Evolutionary conservation across 2,888 invertebrate genomes (phyloP).

Genomic region (Dysmachus trigonus): DNA sequence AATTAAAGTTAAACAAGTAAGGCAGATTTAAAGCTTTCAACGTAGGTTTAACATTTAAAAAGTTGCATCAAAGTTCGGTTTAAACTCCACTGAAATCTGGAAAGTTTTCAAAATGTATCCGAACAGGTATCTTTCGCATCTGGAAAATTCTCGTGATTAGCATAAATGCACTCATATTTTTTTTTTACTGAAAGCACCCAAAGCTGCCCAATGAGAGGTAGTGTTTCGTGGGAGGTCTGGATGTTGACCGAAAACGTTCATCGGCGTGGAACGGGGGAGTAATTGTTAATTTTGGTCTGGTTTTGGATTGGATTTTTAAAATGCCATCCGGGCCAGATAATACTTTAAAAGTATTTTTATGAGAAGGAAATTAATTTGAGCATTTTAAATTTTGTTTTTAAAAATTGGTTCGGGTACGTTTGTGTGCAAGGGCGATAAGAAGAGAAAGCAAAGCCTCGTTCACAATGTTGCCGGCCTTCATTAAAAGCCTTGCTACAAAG

Average conservation of each 20-base stretch:
- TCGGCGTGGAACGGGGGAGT: too few species aligned
- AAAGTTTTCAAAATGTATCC: not conserved
- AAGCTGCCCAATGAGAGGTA: not conserved
- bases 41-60: not conserved
- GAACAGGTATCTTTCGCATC: not conserved
- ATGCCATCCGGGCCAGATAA: constrained; percentile 7
- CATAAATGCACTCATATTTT: constrained; percentile 11
- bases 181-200: not conserved
- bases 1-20: not conserved
- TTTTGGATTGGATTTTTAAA: not conserved
- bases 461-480: not conserved
- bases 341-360: constrained; percentile 14
- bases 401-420: too few species aligned
- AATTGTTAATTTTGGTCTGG: not conserved
- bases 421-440: not conserved
- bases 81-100: not conserved
- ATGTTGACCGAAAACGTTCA: not conserved
- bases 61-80: not conserved
- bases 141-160: not conserved
- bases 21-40: not conserved
- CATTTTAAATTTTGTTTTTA: too few species aligned
- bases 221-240: not conserved
- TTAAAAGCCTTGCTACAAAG: constrained; percentile 3
- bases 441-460: not conserved
- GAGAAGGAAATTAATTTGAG: constrained; percentile 7